Percentiles rank a stretch among this genome's conserved stretches.
Conservation (phyloP, 1,140 invertebrate species). For the Chlorops oryzae region DNA sequence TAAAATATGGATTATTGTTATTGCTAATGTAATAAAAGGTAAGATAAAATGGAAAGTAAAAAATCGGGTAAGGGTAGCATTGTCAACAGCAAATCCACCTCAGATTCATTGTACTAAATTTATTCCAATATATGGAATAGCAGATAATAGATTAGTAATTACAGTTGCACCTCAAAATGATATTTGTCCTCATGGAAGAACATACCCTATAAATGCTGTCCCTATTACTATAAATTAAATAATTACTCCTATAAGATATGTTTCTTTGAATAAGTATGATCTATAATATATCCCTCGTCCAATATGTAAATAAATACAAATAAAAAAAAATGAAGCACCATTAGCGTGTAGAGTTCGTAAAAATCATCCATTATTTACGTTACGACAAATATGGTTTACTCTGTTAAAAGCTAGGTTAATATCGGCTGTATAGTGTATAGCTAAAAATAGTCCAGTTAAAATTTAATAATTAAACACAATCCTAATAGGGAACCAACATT, state of each 20-base stretch:
- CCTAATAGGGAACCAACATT: constrained; percentile 55
- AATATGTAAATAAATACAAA: constrained; percentile 50
- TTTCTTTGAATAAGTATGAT: constrained; percentile 51
- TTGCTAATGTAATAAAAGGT: constrained; percentile 58
- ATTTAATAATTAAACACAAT: constrained; percentile 56
- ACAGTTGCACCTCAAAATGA: constrained; percentile 66
- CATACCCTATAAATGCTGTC: constrained; percentile 64
- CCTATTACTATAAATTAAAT: constrained; percentile 58
- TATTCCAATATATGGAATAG: constrained; percentile 58
- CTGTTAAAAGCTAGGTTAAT: constrained; percentile 54
- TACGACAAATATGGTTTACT: constrained; percentile 16
- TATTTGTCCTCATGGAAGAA: constrained; percentile 66
- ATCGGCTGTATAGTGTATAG: constrained; percentile 56
- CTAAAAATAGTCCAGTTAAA: constrained; percentile 55
- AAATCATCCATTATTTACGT: too few species aligned
- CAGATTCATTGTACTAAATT: constrained; percentile 60
- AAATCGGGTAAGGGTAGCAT: constrained; percentile 63
- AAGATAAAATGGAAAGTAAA: constrained; percentile 65
- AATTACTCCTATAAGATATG: constrained; percentile 54
- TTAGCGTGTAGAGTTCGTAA: not conserved
- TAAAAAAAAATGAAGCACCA: constrained; percentile 5
- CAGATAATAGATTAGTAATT: constrained; percentile 64
- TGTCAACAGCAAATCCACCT: constrained; percentile 64
- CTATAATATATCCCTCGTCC: constrained; percentile 55
- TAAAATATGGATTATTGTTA: constrained; percentile 58